Evolutionary conservation across 1,140 invertebrate species (phyloP).

Genomic region (Dendroctonus valens): DNA sequence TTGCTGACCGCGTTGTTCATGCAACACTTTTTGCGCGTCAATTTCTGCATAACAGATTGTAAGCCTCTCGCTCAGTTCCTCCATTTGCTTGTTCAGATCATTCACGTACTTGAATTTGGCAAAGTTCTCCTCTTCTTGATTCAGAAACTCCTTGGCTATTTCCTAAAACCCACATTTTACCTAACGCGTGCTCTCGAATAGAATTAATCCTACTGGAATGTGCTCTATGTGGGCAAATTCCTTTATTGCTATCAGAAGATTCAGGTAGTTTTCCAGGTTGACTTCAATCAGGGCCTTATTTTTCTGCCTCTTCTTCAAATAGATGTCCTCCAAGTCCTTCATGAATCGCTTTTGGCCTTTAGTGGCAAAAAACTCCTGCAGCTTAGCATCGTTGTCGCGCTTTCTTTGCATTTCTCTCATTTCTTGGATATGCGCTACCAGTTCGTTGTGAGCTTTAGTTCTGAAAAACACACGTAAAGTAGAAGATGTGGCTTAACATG

Average conservation of each 20-base stretch:
- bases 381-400: conserved; percentile 78
- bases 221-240: conserved; percentile 40
- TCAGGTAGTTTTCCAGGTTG: conserved; percentile 66
- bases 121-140: conserved; percentile 88
- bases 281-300: conserved; percentile 67
- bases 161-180: conserved; percentile 6
- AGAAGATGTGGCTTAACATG: neutral
- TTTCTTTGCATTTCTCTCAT: conserved; percentile 81
- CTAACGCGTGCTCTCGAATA: too few relatives aligned
- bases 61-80: conserved; percentile 53
- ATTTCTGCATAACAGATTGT: conserved; percentile 37
- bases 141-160: conserved; percentile 73
- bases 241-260: conserved; percentile 70
- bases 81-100: conserved; percentile 83
- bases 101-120: conserved; percentile 91
- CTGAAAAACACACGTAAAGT: neutral
- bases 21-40: conserved; percentile 51
- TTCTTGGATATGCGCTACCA: conserved; percentile 54
- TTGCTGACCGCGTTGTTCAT: conserved; percentile 52
- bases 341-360: conserved; percentile 81
- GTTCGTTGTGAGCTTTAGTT: conserved; percentile 62
- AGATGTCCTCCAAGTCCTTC: conserved; percentile 69
- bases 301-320: conserved; percentile 60
- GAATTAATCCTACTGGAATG: conserved; percentile 13
- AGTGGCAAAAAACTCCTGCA: conserved; percentile 78